Base-by-base conservation (phyloP, 2,888 invertebrate genomes). In the Tetramorium bicarinatum region DNA sequence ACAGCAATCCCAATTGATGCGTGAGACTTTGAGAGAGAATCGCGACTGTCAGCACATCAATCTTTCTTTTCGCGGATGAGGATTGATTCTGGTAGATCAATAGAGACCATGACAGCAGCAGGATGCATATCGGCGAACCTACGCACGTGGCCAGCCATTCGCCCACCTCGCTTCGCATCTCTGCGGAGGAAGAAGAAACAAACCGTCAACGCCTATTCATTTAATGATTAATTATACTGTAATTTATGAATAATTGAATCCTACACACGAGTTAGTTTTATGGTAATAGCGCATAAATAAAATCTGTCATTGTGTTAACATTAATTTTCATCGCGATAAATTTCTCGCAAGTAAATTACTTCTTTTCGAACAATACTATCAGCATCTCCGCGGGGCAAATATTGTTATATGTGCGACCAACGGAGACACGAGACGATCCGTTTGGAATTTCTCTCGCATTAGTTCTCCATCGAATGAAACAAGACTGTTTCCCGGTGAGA, bases 61-160 rank as follows among this genome's bases (percentile, higher is more conserved):
- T 94, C 67, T 95, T 95, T 54, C 95, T 91, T 94, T 96, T 94
- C 84, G 91, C 87, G 69, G 93, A 92, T 29, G 93, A 92, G 47
- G 94, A 93, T 85, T 95, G 95, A 81, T 95, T 95, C 92, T 95
- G 95, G 90, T 95, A 95, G 82, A 95, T 95, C 89, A 95, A 93
- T 77, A 95, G 93, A 29, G 94, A 94, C 95, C 95, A 95, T 69
- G 94, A 94, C 64, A 95, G 92, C 84, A 95, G 91, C 56, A 95
- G 95, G 85, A 95, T 93, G 90, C 94, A 94, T 87, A 95, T 93
- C 83, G 95, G 95, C 83, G 95, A 95, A 89, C 95, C 95, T 85
- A 95, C 95, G 90, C 95, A 95, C 87, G 95, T 95, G 91, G 95
- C 95, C 90, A 95, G 92, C 95, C 95, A 95, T 90, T 94, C 95